A percentile compares a stretch with the other conserved stretches of the same genome.
phyloP scores from a whole-genome alignment of 2,888 invertebrate species.

The Empis livida region DNA sequence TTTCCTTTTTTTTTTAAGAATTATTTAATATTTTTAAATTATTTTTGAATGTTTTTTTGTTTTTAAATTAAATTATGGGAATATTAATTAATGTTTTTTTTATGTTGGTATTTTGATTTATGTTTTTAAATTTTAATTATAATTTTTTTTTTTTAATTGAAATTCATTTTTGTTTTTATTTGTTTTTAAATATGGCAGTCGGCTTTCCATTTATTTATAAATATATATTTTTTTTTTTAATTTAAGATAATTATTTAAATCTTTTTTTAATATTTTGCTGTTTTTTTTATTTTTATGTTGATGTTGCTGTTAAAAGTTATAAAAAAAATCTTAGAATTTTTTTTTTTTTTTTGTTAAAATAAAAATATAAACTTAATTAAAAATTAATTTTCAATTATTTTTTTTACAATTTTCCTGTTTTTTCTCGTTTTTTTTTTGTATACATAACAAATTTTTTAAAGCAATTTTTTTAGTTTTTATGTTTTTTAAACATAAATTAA shows the following conservation, averaged over 20 bases:
- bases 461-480: too few relatives aligned
- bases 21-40: constrained; percentile 10
- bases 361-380: too few relatives aligned
- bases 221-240: constrained; percentile 10
- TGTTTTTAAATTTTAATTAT: constrained; percentile 7
- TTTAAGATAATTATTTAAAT: constrained; percentile 2
- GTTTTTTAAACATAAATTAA: too few relatives aligned
- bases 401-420: too few relatives aligned
- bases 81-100: constrained; percentile 8
- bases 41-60: constrained; percentile 4
- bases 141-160: neutral
- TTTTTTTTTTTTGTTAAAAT: too few relatives aligned
- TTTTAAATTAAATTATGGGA: constrained; percentile 7
- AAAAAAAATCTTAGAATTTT: too few relatives aligned
- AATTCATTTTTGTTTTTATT: neutral
- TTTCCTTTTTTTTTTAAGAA: neutral
- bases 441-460: too few relatives aligned
- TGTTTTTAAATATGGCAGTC: constrained; percentile 21
- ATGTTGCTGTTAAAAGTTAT: constrained; percentile 1
- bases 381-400: too few relatives aligned
- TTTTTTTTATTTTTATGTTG: constrained; percentile 17
- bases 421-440: too few relatives aligned
- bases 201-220: constrained; percentile 17
- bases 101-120: constrained; percentile 7
- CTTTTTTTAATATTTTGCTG: constrained; percentile 1